These are phyloP conservation scores for Solenopsis fugax DNA, from an alignment of 1,140 invertebrate species.

Conservation along the genomic window DNA sequence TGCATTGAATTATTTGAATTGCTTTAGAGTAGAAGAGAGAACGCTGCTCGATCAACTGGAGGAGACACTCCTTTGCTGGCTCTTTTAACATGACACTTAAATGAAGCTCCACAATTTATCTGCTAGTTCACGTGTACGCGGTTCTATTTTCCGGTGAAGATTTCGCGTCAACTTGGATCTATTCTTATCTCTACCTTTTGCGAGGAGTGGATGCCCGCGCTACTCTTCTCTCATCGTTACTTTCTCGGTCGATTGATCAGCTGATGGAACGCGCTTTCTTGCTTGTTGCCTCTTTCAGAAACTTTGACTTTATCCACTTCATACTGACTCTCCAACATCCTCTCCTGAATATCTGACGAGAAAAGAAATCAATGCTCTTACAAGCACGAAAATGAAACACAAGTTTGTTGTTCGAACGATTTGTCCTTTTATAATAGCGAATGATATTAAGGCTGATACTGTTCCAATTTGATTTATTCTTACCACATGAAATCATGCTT, in stretches of 20 bases:
- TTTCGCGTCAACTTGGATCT: conserved; percentile 45
- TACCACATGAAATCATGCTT: not conserved
- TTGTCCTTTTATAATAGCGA: not conserved
- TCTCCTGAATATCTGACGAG: not conserved
- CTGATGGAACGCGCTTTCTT: conserved; percentile 22
- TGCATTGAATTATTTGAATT: not conserved
- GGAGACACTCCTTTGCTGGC: not conserved
- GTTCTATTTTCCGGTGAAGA: conserved; percentile 11
- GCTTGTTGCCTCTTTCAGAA: conserved; percentile 22
- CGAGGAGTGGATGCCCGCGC: conserved; percentile 20
- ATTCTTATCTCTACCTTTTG: conserved; percentile 51
- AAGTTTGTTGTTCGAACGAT: not conserved
- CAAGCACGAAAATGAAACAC: not conserved
- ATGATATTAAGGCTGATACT: not conserved
- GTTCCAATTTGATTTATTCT: not conserved
- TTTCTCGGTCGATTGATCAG: conserved; percentile 62
- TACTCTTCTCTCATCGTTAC: conserved; percentile 16
- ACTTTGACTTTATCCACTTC: conserved; percentile 7
- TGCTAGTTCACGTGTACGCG: not conserved
- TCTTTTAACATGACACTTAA: not conserved
- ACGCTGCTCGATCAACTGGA: not conserved
- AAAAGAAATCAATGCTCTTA: conserved; percentile 23
- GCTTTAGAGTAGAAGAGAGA: not conserved
- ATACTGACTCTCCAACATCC: not conserved
- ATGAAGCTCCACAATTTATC: not conserved